Evolutionary conservation across 64 coral and sea anemone species (phyloP), one percentile per base, ranked within the genome.

Genomic region (Hydrozoanthus tunicans): DNA sequence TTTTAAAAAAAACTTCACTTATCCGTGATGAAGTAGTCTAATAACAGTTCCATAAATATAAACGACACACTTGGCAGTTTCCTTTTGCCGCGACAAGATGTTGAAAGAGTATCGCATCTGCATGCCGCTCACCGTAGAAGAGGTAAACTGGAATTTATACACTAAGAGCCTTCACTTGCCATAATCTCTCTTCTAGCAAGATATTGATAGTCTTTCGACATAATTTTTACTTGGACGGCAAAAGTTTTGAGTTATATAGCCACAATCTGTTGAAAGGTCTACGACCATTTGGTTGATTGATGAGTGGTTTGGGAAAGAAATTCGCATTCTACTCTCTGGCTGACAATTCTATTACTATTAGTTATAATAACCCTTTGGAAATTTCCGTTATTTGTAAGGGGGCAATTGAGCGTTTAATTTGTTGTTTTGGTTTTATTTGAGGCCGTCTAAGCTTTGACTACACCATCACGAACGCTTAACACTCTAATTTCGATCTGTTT

Each of bases 61-160:
- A 76, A 53, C 43, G 72, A 76, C 43, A 11, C 43, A 10, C 13
- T 76, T 12, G 53, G 9, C 24, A 51, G 53, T 52, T 51, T 26
- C 26, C 27, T 71, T 72, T 56, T 59, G 74, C 4, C 58, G 58
- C 58, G 76, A 7, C 59, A 26, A 80, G 62, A 93, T 98, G 85
- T 74, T 98, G 24, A 98, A 98, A 80, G 96, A 98, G n/a, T 98
- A 98, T 80, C 92, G 96, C 51, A 95, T 98, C 7, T 95, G 97
- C 79, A 99, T 99, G 97, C 97, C 97, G 10, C 84, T 99, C 6
- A 92, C 70, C 4, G 97, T 99, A 3, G 97, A 99, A 10, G 97
- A 99, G 90, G 97, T 99, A 91, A 79, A 90, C 64, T 32, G 32
- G 0, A 43, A 43, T 76, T 52, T 11, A 73, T 57, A 23, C 12